These are phyloP conservation scores for Phodopus roborovskii DNA, from an alignment of 2,113 vertebrate genomes.

Conservation along the genomic window DNA sequence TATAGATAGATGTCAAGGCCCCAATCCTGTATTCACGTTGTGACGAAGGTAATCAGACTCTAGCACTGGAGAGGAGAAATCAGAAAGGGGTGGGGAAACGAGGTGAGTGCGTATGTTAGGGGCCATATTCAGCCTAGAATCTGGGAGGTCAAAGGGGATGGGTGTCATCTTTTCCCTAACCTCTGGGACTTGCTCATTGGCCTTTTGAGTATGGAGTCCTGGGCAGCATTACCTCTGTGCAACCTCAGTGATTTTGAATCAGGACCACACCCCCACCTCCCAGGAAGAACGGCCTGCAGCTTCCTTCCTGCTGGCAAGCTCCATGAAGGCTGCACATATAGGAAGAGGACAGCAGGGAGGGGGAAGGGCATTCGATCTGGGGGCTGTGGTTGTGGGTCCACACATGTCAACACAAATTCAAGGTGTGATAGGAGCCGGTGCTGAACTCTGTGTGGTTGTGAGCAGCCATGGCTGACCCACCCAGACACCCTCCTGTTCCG, in stretches of 20 bases:
- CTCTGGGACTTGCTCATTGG: not conserved
- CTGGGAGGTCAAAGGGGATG: not conserved
- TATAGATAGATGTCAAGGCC: not conserved
- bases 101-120: not conserved
- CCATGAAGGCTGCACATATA: not conserved
- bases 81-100: not conserved
- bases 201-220: not conserved
- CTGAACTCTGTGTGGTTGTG: not conserved
- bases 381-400: not conserved
- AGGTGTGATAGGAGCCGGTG: not conserved
- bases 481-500: not conserved
- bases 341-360: not conserved
- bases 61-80: not conserved
- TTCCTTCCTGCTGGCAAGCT: not conserved
- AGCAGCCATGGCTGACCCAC: not conserved
- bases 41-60: not conserved
- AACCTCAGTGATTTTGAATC: not conserved
- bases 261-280: not conserved
- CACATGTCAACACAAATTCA: not conserved
- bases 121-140: fast-evolving
- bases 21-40: not conserved
- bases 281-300: not conserved
- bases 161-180: not conserved
- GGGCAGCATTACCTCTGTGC: not conserved
- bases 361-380: not conserved